These are phyloP conservation scores for Euglossa dilemma DNA, from an alignment of 1,140 invertebrate genomes.

Conservation along the genomic window DNA sequence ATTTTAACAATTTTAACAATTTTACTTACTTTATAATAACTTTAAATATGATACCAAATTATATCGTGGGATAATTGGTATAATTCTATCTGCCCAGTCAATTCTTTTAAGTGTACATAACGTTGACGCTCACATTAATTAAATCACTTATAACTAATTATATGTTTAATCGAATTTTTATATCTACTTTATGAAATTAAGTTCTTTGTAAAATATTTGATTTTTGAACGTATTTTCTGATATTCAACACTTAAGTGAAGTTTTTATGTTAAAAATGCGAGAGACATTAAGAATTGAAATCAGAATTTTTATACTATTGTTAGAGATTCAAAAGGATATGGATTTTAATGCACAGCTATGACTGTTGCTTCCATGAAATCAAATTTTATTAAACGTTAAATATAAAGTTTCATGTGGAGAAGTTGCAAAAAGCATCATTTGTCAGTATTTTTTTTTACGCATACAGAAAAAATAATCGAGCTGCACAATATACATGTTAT, in stretches of 20 bases:
- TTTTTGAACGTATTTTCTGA: not conserved
- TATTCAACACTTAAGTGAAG: not conserved
- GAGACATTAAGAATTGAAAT: conserved; percentile 40
- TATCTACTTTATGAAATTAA: not conserved
- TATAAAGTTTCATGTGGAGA: not conserved
- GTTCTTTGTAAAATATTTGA: not conserved
- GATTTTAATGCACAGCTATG: conserved; percentile 22
- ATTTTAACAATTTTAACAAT: conserved; percentile 52
- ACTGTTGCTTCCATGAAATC: conserved; percentile 25
- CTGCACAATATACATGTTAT: conserved; percentile 43
- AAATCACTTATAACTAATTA: not conserved
- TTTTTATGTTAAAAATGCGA: conserved; percentile 7
- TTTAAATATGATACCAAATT: conserved; percentile 56
- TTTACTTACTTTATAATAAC: conserved; percentile 61
- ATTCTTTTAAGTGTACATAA: conserved; percentile 46
- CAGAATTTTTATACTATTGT: conserved; percentile 52
- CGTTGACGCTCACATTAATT: conserved; percentile 6
- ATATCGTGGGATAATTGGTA: conserved; percentile 38
- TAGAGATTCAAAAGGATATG: conserved; percentile 27
- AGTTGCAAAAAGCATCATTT: not conserved
- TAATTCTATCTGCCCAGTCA: conserved; percentile 63
- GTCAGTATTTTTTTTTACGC: conserved; percentile 36
- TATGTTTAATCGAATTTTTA: not conserved
- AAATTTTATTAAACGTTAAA: conserved; percentile 37
- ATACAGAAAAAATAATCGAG: conserved; percentile 29